Evolutionary conservation across 2,888 invertebrate genomes (phyloP).

Genomic region (Amphipoea lucens): DNA sequence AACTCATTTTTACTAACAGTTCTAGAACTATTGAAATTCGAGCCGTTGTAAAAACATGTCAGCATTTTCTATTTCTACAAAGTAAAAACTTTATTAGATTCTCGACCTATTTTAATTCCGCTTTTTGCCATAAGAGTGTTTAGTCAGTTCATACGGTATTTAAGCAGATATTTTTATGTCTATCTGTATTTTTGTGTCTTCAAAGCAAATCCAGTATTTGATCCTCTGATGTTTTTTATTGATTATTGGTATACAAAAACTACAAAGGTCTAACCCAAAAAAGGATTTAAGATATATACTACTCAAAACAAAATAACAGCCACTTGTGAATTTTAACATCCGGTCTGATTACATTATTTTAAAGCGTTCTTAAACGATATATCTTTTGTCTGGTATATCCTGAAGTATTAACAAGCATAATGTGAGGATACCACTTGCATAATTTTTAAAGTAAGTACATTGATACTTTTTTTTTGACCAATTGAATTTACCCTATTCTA

Average conservation of each 20-base stretch:
- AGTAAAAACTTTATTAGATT: background rate
- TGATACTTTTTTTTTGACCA: too few species aligned
- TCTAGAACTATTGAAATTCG: background rate
- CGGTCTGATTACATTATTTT: too few species aligned
- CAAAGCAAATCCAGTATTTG: slow-evolving; percentile 3
- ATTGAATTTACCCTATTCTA: too few species aligned
- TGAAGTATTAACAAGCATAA: too few species aligned
- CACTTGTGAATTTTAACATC: too few species aligned
- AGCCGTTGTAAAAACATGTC: background rate
- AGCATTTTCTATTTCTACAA: background rate
- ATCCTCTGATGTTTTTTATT: slow-evolving; percentile 2
- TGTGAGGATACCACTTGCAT: too few species aligned
- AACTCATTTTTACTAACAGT: background rate
- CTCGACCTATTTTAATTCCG: background rate
- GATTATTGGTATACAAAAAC: background rate
- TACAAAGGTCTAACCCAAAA: background rate
- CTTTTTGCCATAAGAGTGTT: background rate
- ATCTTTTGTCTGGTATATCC: too few species aligned
- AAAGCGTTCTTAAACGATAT: too few species aligned
- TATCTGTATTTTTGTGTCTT: background rate
- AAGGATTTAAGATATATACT: background rate
- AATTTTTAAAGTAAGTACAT: too few species aligned
- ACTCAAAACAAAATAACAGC: too few species aligned
- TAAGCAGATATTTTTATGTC: background rate
- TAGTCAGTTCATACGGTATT: background rate